These are phyloP conservation scores for Gnathonemus echidnorhynchus DNA, from an alignment of 2,113 vertebrate species.

Conservation along the genomic window DNA sequence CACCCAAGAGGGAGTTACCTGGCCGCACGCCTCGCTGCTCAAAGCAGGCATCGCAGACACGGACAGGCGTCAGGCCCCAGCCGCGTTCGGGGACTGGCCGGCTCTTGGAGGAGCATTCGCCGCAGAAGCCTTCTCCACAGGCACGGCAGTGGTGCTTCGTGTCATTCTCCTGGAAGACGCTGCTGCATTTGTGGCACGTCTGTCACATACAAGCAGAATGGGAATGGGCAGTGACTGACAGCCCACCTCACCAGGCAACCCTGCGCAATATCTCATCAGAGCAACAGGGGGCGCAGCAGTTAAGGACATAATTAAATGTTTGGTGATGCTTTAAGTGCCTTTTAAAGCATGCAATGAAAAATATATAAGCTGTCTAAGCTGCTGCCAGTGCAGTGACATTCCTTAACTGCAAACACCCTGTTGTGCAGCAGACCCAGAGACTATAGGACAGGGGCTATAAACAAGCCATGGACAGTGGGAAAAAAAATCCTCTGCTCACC, in stretches of 20 bases:
- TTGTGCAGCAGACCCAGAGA: neutral
- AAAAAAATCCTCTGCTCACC: slow-evolving; percentile 59
- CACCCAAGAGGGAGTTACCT: slow-evolving; percentile 51
- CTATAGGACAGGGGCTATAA: slow-evolving; percentile 32
- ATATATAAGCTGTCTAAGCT: neutral
- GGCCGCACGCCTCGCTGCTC: slow-evolving; percentile 70
- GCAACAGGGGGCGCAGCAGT: neutral
- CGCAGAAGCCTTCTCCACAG: slow-evolving; percentile 95
- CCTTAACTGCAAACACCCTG: neutral
- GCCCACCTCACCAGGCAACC: neutral
- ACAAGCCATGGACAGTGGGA: slow-evolving; percentile 36
- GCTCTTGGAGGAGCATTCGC: slow-evolving; percentile 83
- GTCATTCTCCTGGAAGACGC: slow-evolving; percentile 81
- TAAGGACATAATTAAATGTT: neutral
- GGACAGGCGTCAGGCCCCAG: slow-evolving; percentile 86
- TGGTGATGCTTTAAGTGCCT: neutral
- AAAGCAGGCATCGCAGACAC: slow-evolving; percentile 89
- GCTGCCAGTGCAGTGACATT: neutral
- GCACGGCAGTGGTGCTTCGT: slow-evolving; percentile 96
- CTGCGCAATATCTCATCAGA: neutral
- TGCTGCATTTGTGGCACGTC: slow-evolving; percentile 83
- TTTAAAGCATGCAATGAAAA: neutral
- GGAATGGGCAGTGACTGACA: neutral
- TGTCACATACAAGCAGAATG: slow-evolving; percentile 35
- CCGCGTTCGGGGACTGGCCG: slow-evolving; percentile 90